These are phyloP conservation scores for Leucania comma DNA, from an alignment of 2,888 invertebrate species.

Conservation along the genomic window DNA sequence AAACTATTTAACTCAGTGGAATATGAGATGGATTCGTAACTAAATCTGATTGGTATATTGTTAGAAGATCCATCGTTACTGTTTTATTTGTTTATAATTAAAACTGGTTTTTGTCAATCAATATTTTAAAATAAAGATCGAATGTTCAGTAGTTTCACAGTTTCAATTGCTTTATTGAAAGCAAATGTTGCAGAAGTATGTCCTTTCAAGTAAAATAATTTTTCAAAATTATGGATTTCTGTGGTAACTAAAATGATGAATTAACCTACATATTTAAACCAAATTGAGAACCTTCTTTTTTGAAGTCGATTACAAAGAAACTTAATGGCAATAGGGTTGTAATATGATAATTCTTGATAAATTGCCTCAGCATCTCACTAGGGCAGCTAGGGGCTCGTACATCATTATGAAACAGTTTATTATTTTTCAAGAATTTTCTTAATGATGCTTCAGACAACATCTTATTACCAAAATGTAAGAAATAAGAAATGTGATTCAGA, in stretches of 20 bases:
- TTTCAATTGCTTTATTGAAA: too few species aligned
- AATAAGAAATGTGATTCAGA: not conserved
- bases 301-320: not conserved
- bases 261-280: too few species aligned
- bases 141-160: not conserved
- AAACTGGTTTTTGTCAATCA: constrained; percentile 13
- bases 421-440: constrained; percentile 10
- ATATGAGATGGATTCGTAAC: not conserved
- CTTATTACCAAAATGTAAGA: not conserved
- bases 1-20: not conserved
- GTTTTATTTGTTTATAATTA: not conserved
- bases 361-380: not conserved
- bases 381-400: not conserved
- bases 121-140: constrained; percentile 11
- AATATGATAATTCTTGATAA: not conserved
- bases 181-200: too few species aligned
- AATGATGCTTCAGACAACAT: not conserved
- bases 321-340: not conserved
- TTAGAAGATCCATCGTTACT: not conserved
- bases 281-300: too few species aligned
- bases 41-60: not conserved
- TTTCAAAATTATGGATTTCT: too few species aligned
- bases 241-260: too few species aligned
- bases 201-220: too few species aligned
- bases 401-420: constrained; percentile 9